These are phyloP conservation scores for Brachionus angularis DNA, from an alignment of 1,140 invertebrate species.

Conservation along the genomic window DNA sequence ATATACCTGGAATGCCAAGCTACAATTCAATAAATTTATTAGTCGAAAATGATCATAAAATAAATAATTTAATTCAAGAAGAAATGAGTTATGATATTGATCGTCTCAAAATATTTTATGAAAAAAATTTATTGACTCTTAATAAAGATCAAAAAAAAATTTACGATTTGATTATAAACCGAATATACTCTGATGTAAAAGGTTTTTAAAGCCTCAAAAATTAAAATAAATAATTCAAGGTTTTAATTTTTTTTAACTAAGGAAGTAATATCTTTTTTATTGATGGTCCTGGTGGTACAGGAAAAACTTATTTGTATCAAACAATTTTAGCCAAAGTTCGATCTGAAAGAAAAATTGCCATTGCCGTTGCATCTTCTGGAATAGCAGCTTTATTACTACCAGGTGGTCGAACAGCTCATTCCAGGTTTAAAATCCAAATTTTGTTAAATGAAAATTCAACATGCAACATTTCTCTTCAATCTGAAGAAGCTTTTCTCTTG, in stretches of 20 bases:
- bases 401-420: constrained; percentile 61
- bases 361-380: constrained; percentile 61
- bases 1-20: too few species aligned
- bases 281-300: constrained; percentile 50
- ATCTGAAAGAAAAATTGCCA: constrained; percentile 47
- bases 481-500: constrained; percentile 33
- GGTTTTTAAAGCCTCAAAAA: neutral
- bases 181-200: neutral
- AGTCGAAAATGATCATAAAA: too few species aligned
- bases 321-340: constrained; percentile 39
- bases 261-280: constrained; percentile 45
- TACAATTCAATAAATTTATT: too few species aligned
- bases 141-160: neutral
- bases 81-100: too few species aligned
- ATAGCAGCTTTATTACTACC: constrained; percentile 61
- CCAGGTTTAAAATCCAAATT: constrained; percentile 58
- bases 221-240: neutral
- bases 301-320: constrained; percentile 55
- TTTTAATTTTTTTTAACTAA: neutral
- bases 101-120: too few species aligned
- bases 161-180: neutral
- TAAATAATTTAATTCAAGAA: too few species aligned
- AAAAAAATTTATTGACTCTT: too few species aligned
- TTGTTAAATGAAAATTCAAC: constrained; percentile 48
- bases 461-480: constrained; percentile 54